These are phyloP conservation scores for Catocala fraxini DNA, from an alignment of 2,888 invertebrate species.

Conservation along the genomic window DNA sequence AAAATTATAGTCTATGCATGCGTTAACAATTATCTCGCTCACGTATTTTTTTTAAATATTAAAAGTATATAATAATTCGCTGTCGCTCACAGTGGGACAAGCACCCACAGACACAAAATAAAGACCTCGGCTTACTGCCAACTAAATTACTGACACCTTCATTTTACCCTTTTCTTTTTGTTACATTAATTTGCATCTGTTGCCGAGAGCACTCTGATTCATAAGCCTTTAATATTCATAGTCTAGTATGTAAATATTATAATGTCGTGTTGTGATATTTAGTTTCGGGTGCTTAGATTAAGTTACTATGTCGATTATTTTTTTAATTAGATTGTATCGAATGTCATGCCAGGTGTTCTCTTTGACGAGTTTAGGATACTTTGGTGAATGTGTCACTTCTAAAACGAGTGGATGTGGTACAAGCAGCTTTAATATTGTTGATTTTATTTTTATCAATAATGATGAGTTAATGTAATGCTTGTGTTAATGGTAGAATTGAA, in stretches of 20 bases:
- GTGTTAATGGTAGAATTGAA: no score
- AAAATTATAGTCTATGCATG: no score
- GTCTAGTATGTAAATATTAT: constrained; percentile 22
- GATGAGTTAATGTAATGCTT: no score
- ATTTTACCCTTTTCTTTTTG: constrained; percentile 38
- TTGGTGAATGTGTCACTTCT: constrained; percentile 9
- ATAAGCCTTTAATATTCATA: constrained; percentile 34
- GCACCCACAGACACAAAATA: constrained; percentile 40
- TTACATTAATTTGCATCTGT: constrained; percentile 43
- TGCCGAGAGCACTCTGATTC: constrained; percentile 39
- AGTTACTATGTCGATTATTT: constrained; percentile 16
- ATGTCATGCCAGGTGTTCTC: constrained; percentile 24
- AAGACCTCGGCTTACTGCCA: constrained; percentile 40
- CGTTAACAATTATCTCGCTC: no score
- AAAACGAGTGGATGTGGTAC: constrained; percentile 7
- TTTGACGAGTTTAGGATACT: constrained; percentile 22
- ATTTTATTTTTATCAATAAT: no score
- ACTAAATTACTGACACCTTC: constrained; percentile 56
- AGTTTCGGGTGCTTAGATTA: constrained; percentile 12
- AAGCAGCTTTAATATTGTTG: constrained; percentile 4
- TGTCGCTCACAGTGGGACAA: constrained; percentile 6
- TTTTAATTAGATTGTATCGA: constrained; percentile 22
- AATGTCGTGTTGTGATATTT: constrained; percentile 20
- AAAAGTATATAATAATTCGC: no score
- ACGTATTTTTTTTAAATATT: no score